These are phyloP conservation scores for Nephrotoma flavescens DNA, from an alignment of 2,888 invertebrate genomes.

Conservation along the genomic window DNA sequence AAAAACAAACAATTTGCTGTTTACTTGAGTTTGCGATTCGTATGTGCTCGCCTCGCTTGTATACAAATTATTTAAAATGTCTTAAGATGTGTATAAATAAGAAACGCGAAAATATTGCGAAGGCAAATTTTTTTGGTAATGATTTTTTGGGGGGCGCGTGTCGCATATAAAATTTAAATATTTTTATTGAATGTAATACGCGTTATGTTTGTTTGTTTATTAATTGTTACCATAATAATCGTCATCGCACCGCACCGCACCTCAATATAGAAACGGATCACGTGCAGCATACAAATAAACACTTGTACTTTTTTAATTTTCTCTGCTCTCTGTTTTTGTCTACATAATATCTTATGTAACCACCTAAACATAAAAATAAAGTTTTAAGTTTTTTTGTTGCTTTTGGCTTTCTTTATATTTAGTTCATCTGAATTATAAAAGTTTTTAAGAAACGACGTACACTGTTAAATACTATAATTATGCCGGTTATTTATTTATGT, in stretches of 20 bases:
- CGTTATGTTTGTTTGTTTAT: no score
- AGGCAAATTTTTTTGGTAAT: background rate
- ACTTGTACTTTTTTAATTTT: background rate
- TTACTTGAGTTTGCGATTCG: background rate
- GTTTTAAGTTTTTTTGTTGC: background rate
- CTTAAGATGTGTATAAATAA: background rate
- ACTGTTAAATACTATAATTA: no score
- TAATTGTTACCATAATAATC: no score
- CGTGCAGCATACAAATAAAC: no score
- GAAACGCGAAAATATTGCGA: background rate
- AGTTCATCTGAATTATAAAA: no score
- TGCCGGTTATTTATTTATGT: no score
- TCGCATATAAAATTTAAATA: background rate
- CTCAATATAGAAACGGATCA: no score
- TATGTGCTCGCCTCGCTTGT: background rate
- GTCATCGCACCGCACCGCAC: no score
- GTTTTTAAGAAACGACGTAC: no score
- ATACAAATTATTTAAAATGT: background rate
- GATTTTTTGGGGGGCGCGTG: background rate
- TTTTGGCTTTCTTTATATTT: no score
- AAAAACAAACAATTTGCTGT: background rate
- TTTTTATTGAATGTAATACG: background rate
- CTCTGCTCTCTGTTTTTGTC: background rate
- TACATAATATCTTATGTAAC: background rate
- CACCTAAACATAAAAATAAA: background rate